phyloP scores from a whole-genome alignment of 2,797 vertebrate genomes.

The Lacerta bilineata region DNA sequence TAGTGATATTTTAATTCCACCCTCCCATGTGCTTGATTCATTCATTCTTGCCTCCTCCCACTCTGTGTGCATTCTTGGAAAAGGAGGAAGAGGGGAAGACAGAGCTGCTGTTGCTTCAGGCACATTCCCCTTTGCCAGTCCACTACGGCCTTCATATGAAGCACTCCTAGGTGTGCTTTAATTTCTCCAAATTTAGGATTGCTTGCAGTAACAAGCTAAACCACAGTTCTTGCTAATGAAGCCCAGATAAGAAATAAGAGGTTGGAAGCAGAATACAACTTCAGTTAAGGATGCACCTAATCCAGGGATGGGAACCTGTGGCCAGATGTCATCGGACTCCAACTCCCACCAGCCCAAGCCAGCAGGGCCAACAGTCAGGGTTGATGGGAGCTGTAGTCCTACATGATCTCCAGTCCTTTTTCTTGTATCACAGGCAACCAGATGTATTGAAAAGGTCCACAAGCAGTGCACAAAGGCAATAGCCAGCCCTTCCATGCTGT shows the following conservation, averaged over 20 bases:
- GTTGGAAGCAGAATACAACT: not conserved
- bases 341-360: too few species aligned
- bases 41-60: not conserved
- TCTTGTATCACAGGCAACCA: not conserved
- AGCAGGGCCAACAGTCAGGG: too few species aligned
- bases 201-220: not conserved
- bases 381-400: too few species aligned
- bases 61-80: not conserved
- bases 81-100: too few species aligned
- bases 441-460: too few species aligned
- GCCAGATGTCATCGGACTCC: too few species aligned
- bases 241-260: not conserved
- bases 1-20: not conserved
- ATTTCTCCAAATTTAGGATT: not conserved
- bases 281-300: not conserved
- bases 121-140: not conserved
- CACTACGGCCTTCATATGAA: not conserved
- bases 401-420: not conserved
- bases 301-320: not conserved
- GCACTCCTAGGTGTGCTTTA: not conserved
- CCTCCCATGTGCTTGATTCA: not conserved
- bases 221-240: not conserved
- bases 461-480: not conserved
- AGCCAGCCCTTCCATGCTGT: too few species aligned
- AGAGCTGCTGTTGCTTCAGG: not conserved